Evolutionary conservation across 2,113 vertebrate species (phyloP), one percentile per base, ranked within the genome.

Genomic region (Typhlomys cinereus): DNA sequence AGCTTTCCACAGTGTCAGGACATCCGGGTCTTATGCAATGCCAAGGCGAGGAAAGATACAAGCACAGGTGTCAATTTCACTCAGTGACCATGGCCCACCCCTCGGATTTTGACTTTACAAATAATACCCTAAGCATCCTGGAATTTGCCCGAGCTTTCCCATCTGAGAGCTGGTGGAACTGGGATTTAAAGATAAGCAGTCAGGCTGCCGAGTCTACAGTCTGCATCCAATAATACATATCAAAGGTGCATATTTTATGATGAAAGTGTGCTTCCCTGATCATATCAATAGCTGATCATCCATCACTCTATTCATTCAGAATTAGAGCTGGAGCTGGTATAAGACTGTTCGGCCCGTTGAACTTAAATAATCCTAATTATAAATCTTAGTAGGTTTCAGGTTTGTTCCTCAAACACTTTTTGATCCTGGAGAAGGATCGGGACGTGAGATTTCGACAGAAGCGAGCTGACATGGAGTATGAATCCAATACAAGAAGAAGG

Each of bases 321-420:
- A 88, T 90, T 31, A 94, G 48, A 94, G 67, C 59, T 73, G 52
- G 91, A 62, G n/a, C 5, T 54, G 52, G 27, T 66, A 57, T 75
- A 75, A 66, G 50, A 46, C 52, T 76, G 69, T 78, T 50, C 84
- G 23, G 1, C 7, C 59, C 31, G 41, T 48, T 82, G 61, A 39
- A 81, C 59, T 70, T 36, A 11, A 69, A 59, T 31, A 80, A 44
- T 73, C 11, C 17, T 86, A 83, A n/a, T 88, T 57, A 52, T n/a
- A 89, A 80, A 83, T 87, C 54, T 52, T 29, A 79, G 39, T 69
- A 48, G 31, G 23, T n/a, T 78, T 66, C 71, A 50, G 4, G 39
- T 79, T 73, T 88, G 36, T 29, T 89, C 39, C 52, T 18, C 67
- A 25, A 93, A 87, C 54, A 34, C 13, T 69, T 85, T 82, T 92